Conservation (phyloP, 2,888 invertebrate species). For the Tupiocoris notatus region DNA sequence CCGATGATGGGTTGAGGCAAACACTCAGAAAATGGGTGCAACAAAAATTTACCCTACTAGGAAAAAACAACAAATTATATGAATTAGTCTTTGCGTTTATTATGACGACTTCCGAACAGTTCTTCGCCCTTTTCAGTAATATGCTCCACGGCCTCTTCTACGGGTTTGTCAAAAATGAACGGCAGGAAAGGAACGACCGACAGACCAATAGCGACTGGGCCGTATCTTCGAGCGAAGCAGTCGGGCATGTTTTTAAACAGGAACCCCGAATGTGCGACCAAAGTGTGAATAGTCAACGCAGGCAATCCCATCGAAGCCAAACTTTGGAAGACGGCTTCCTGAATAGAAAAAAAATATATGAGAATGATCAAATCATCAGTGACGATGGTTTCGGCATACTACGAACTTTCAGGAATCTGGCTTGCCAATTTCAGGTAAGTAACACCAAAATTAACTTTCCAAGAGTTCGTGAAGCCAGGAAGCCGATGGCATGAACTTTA, state of each 20-base stretch:
- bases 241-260: conserved; percentile 23
- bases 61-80: too few relatives aligned
- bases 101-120: not conserved
- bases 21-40: too few relatives aligned
- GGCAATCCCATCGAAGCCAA: conserved; percentile 29
- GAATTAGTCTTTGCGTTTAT: conserved; percentile 1
- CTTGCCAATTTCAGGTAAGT: too few relatives aligned
- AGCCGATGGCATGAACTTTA: too few relatives aligned
- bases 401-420: too few relatives aligned
- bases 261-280: conserved; percentile 25
- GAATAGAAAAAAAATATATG: not conserved
- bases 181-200: conserved; percentile 29
- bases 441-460: too few relatives aligned
- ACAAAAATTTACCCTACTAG: too few relatives aligned
- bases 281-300: conserved; percentile 30
- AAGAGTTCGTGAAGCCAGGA: too few relatives aligned
- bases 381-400: too few relatives aligned
- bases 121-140: conserved; percentile 7
- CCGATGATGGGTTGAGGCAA: too few relatives aligned
- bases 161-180: conserved; percentile 26
- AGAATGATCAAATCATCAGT: not conserved
- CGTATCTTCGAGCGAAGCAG: conserved; percentile 7
- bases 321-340: conserved; percentile 11
- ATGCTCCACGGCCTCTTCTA: conserved; percentile 19
- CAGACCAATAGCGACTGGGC: conserved; percentile 12